Evolutionary conservation across 1,140 invertebrate genomes (phyloP).

Genomic region (Drosophila bocki): DNA sequence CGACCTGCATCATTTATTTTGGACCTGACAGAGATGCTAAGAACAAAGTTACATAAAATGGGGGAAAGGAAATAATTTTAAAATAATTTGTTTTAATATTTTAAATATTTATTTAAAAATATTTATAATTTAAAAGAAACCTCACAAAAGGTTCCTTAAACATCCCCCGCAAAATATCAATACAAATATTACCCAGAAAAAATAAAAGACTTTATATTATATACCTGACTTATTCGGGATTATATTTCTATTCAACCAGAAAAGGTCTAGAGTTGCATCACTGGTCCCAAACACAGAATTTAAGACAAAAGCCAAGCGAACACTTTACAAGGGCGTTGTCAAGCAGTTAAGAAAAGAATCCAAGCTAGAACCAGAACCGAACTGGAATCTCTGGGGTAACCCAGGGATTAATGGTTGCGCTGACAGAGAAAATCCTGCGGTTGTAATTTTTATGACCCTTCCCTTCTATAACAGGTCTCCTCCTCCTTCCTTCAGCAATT

Average conservation of each 20-base stretch:
- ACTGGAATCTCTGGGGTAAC: constrained; percentile 19
- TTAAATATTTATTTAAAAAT: not conserved
- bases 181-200: not conserved
- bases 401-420: constrained; percentile 71
- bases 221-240: constrained; percentile 2
- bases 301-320: constrained; percentile 24
- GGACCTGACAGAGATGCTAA: constrained; percentile 34
- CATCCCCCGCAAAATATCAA: not conserved
- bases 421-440: constrained; percentile 81
- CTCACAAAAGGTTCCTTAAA: not conserved
- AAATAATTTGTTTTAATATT: not conserved
- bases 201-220: not conserved
- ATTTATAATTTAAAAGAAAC: not conserved
- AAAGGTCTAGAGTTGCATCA: constrained; percentile 30
- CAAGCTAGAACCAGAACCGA: constrained; percentile 20
- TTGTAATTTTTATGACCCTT: constrained; percentile 76
- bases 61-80: not conserved
- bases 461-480: constrained; percentile 15
- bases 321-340: constrained; percentile 71
- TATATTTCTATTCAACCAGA: not conserved
- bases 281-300: constrained; percentile 10
- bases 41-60: not conserved
- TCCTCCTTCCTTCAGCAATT: constrained; percentile 56
- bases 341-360: constrained; percentile 59
- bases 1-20: constrained; percentile 30